Evolutionary conservation across 2,113 vertebrate species (phyloP).

Genomic region (Orientallactaga bullata): DNA sequence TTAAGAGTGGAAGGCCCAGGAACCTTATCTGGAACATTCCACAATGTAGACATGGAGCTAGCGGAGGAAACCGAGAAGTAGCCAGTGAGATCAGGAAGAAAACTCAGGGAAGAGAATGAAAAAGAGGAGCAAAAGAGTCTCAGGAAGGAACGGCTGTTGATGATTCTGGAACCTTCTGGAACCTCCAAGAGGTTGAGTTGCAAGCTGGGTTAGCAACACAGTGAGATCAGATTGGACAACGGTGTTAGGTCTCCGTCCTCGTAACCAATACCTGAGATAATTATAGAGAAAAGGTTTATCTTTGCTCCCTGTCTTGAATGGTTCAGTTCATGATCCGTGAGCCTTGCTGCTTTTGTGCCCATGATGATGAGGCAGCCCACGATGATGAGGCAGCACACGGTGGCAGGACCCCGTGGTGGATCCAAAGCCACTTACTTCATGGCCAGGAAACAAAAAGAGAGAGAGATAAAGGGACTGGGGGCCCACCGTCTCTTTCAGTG

Average conservation of each 20-base stretch:
- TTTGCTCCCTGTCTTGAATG: neutral
- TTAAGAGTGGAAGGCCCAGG: neutral
- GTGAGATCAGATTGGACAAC: neutral
- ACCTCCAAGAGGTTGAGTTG: neutral
- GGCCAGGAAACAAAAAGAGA: neutral
- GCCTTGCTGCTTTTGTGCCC: neutral
- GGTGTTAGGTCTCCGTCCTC: neutral
- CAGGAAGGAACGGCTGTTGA: neutral
- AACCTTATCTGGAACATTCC: too few species aligned
- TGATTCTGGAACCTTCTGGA: too few species aligned
- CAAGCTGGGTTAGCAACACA: neutral
- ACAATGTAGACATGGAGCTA: neutral
- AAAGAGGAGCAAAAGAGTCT: neutral
- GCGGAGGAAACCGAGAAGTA: neutral
- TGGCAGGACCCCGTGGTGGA: neutral
- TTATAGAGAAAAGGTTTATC: neutral
- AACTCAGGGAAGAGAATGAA: neutral
- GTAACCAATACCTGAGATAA: neutral
- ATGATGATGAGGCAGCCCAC: neutral
- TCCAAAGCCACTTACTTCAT: neutral
- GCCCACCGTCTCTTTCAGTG: neutral
- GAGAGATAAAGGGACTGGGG: neutral
- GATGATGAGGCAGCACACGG: too few species aligned
- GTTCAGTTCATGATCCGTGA: neutral
- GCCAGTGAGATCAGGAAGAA: neutral